Conservation (phyloP, 2,797 vertebrate genomes). For the Sardinella longiceps region DNA sequence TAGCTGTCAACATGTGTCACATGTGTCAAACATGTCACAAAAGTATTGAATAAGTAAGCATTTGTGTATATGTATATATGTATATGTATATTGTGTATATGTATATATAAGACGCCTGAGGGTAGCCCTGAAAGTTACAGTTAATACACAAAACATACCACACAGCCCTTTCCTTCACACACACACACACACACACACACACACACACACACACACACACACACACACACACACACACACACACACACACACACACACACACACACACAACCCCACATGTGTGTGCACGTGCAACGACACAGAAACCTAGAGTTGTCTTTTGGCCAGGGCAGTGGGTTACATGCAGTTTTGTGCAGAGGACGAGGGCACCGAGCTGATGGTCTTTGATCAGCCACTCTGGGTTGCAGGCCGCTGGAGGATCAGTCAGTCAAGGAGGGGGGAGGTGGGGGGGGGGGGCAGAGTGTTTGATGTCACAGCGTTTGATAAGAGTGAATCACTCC, state of each 20-base stretch:
- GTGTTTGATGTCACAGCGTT: constrained; percentile 61
- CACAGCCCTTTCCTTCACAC: background rate
- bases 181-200: background rate
- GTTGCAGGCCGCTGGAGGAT: constrained; percentile 54
- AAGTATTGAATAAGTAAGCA: too few species aligned
- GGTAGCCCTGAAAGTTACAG: background rate
- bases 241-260: too few species aligned
- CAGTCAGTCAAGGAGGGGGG: background rate
- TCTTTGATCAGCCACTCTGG: constrained; percentile 69
- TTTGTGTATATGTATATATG: background rate
- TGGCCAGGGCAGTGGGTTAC: constrained; percentile 47
- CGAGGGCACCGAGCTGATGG: constrained; percentile 56
- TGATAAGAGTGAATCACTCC: constrained; percentile 52
- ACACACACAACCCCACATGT: too few species aligned
- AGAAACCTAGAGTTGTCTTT: background rate
- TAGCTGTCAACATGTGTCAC: background rate
- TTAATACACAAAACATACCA: background rate
- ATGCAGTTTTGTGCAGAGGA: constrained; percentile 64
- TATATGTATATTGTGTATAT: background rate
- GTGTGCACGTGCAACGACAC: background rate
- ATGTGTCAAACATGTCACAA: too few species aligned
- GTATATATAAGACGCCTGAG: too few species aligned
- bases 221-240: background rate
- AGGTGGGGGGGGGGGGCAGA: constrained; percentile 19
- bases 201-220: too few species aligned